Base-by-base conservation (phyloP, 2,888 invertebrate genomes). In the Nymphalis urticae region DNA sequence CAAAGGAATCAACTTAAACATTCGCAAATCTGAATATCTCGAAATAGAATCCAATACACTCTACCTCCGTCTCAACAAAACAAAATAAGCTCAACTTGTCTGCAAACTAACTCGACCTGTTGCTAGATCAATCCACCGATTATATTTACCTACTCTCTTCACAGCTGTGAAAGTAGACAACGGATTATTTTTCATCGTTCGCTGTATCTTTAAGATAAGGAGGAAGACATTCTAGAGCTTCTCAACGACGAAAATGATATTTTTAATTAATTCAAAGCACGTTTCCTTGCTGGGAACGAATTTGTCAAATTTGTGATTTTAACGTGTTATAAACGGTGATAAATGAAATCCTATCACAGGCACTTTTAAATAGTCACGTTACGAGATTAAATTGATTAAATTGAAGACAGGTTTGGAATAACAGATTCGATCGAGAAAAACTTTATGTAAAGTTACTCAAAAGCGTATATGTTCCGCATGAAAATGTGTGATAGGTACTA, bases 121-220 rank as follows among this genome's bases (percentile, higher is more conserved):
- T 53, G 27, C 1, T 2, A 17, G 36, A 58, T 58, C 19, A 19
- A 58, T 32, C 54, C 19, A 21, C 2, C 19, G 36, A 36, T 58
- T 42, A 42, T 58, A 42, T 42, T 42, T 36, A 42, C 27, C 54
- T 56, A 32, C 17, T 56, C 27, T 19, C 27, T 27, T 32, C 42
- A 64, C 68, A 68, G 62, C 68, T 65, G 53, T 67, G 67, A 56
- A 59, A 64, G 64, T 59, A 65, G 64, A 60, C 53, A 32, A 32
- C 42, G 53, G 53, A 67, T 68, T 68, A 70, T 72, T 72, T 72
- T 72, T 72, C 72, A 72, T 60, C 65, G 59, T 62, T 50, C 61
- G 53, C 72, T 72, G 72, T 65, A 58, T 59, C 53, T 62, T 21
- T 17, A 32, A 70, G 72, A 72, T 72, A 72, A 68, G 72, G 48